Evolutionary conservation across 2,888 invertebrate genomes (phyloP).

Genomic region (Cheilosia impressa): DNA sequence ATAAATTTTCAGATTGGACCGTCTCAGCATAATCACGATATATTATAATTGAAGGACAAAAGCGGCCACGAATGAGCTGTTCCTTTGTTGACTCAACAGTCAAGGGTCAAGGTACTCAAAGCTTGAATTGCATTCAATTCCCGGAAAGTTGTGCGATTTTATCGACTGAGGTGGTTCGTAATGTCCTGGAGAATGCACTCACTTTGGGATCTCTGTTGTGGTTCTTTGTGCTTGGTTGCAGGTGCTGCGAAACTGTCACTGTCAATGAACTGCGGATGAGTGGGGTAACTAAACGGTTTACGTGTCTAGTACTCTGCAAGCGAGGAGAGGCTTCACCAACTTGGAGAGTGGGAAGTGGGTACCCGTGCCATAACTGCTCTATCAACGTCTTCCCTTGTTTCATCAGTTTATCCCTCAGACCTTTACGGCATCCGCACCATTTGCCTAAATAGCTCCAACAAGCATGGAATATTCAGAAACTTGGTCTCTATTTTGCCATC

Average conservation of each 20-base stretch:
- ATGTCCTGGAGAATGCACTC: neutral
- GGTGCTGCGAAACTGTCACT: neutral
- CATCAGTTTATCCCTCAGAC: neutral
- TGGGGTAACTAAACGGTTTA: too few relatives aligned
- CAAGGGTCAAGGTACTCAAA: neutral
- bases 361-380: neutral
- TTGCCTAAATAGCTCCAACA: neutral
- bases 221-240: neutral
- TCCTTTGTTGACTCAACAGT: neutral
- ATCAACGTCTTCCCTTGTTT: neutral
- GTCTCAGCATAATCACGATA: neutral
- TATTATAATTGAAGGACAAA: neutral
- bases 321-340: too few relatives aligned
- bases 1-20: neutral
- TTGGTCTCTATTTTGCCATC: constrained; percentile 15
- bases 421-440: neutral
- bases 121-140: neutral
- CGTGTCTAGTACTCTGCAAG: too few relatives aligned
- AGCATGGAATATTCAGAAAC: neutral
- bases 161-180: neutral
- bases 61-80: neutral
- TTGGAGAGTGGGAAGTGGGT: neutral
- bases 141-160: neutral
- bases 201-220: neutral
- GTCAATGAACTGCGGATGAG: neutral